Base-by-base conservation (phyloP, 2,113 vertebrate species). In the Tetrax tetrax region DNA sequence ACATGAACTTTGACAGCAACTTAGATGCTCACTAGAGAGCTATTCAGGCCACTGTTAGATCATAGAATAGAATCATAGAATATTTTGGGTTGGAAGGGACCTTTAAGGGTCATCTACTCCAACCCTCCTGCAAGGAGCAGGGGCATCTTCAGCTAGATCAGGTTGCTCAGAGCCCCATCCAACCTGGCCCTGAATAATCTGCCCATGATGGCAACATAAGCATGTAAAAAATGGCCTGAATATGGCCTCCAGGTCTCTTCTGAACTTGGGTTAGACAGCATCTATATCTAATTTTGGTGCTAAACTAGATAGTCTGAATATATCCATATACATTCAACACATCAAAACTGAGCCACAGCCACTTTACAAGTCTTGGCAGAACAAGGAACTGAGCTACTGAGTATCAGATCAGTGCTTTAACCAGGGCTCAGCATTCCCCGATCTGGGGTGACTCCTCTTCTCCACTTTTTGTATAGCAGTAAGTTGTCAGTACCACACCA, bases 121-220 rank as follows among this genome's bases (percentile, higher is more conserved):
- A 43, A 43, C 41, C 14, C 41, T 14, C 41, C 41, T 43, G 41
- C 41, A 43, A 43, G 41, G 14, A 43, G 41, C 12, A 43, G 41
- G 41, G 41, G 16, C 41, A 43, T 43, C 41, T 43, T 16, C 41
- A 43, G 15, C 41, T 16, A 43, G 14, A 43, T 43, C 41, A 43
- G 41, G 41, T 16, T 43, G 41, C 41, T 43, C 41, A 43, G 41
- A 43, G 41, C 41, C 14, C 41, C 41, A 43, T 43, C 41, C 41
- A 43, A 43, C 41, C 41, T 43, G 41, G 41, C 41, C 41, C 41
- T 43, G 41, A 16, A 43, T 10, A 43, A 43, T 43, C 41, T 14
- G 41, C 14, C 41, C 14, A 43, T 17, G 48, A 90, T 14, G 68
- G 57, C 38, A 64, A 12, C 3, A 50, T 0, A 0, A 60, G 33